Evolutionary conservation across 2,888 invertebrate species (phyloP), one percentile per base, ranked within the genome.

Genomic region (Andricus curvator): DNA sequence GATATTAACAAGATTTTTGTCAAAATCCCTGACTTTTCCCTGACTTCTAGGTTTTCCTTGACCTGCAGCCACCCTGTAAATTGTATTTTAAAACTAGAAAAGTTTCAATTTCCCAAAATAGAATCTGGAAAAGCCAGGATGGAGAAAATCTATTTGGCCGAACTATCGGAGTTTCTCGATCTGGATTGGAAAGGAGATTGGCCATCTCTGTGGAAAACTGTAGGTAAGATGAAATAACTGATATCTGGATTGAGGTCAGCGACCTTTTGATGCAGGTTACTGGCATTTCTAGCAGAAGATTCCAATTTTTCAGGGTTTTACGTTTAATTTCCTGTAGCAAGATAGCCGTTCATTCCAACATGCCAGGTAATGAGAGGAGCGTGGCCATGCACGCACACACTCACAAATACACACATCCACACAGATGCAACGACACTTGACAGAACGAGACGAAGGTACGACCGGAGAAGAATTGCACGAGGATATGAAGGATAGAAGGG

Each of bases 231-330:
- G 68, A 48, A 70, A 48, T 70, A 70, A 70, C 48, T 70, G 68
- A 70, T 51, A 70, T 70, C 22, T 17, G 15, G 48, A 44, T 70
- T 20, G 8, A 44, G 29, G 37, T 41, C 66, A 67, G 37, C 41
- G 66, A 67, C 37, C 37, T 41, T 67, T n/a, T 37, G 37, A 67
- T 41, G 56, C n/a, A 56, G 66, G 13, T 3, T 22, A 20, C 20
- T 29, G 20, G 25, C 48, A 17, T 17, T 48, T 17, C 65, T 33
- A 37, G 20, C n/a, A n/a, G 9, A n/a, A 79, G 80, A 78, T 78
- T 83, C 79, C 83, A 82, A 81, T 82, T 82, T 83, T 84, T 81
- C 81, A 83, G 81, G 79, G 77, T 82, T 84, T 82, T 82, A 80
- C 80, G 82, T 83, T 84, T 80, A 82, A 83, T 83, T 84, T 84